phyloP scores from a whole-genome alignment of 2,888 invertebrate species.

The Atrina japonica region DNA sequence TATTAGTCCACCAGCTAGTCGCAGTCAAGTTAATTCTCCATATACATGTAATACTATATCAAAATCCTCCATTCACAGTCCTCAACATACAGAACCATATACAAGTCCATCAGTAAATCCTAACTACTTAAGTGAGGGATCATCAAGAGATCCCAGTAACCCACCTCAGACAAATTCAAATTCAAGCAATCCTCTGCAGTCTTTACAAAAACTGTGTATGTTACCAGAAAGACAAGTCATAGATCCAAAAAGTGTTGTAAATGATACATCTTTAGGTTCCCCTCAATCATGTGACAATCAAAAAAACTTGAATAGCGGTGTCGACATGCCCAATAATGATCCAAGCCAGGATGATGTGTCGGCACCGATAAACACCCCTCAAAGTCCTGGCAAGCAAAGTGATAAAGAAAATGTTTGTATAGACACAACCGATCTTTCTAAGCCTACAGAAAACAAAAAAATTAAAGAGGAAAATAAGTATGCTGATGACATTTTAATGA shows the following conservation, averaged over 20 bases:
- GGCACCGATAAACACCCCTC: slow-evolving; percentile 33
- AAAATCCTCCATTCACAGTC: slow-evolving; percentile 49
- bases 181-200: slow-evolving; percentile 71
- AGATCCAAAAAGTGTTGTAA: slow-evolving; percentile 79
- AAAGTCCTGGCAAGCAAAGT: slow-evolving; percentile 12
- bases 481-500: slow-evolving; percentile 23
- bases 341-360: slow-evolving; percentile 35
- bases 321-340: slow-evolving; percentile 24
- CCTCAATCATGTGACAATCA: slow-evolving; percentile 60
- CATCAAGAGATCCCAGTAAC: slow-evolving; percentile 45
- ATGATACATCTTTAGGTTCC: slow-evolving; percentile 69
- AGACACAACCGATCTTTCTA: too few relatives aligned
- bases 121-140: slow-evolving; percentile 33
- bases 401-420: slow-evolving; percentile 15
- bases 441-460: too few relatives aligned
- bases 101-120: slow-evolving; percentile 35
- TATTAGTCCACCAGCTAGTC: slow-evolving; percentile 50
- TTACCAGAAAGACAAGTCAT: slow-evolving; percentile 74
- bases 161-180: slow-evolving; percentile 61
- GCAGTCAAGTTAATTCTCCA: slow-evolving; percentile 54
- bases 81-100: slow-evolving; percentile 45
- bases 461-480: slow-evolving; percentile 3
- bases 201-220: slow-evolving; percentile 74
- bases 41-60: slow-evolving; percentile 53
- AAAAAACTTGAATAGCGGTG: slow-evolving; percentile 65